Evolutionary conservation across 2,113 vertebrate species (phyloP).

Genomic region (Amphiprion ocellaris): DNA sequence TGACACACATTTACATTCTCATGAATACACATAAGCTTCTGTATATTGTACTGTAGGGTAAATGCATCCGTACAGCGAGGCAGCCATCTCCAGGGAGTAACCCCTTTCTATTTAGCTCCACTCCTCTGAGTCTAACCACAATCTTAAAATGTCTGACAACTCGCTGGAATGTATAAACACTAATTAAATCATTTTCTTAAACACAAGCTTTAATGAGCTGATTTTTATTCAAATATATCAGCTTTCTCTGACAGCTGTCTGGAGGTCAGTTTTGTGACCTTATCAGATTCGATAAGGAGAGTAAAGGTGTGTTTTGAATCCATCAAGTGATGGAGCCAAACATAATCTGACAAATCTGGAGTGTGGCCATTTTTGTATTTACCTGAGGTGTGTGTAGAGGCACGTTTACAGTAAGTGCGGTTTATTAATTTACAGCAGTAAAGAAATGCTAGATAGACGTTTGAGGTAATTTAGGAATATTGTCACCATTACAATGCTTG

Average conservation of each 20-base stretch:
- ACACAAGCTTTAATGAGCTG: neutral
- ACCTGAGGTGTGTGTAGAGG: neutral
- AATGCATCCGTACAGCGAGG: constrained; percentile 42
- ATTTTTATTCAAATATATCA: constrained; percentile 25
- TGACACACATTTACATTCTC: constrained; percentile 63
- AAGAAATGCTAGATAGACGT: too few relatives aligned
- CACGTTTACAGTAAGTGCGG: too few relatives aligned
- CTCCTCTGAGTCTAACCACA: constrained; percentile 18
- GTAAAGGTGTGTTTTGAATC: neutral
- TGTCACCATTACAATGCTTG: too few relatives aligned
- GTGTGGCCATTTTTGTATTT: neutral
- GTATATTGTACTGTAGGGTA: constrained; percentile 35
- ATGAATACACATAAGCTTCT: constrained; percentile 64
- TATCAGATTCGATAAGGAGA: constrained; percentile 12
- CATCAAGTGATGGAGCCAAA: constrained; percentile 10
- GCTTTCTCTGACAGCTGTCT: constrained; percentile 22
- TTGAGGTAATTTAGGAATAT: too few relatives aligned
- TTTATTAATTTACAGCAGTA: too few relatives aligned
- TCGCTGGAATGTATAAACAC: constrained; percentile 39
- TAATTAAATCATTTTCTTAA: constrained; percentile 40
- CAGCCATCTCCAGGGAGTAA: constrained; percentile 31
- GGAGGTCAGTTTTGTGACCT: constrained; percentile 21
- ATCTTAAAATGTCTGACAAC: constrained; percentile 40
- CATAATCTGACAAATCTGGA: neutral
- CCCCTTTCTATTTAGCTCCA: constrained; percentile 25